Evolutionary conservation across 2,113 vertebrate species (phyloP).

Genomic region (Aleadryas rufinucha): DNA sequence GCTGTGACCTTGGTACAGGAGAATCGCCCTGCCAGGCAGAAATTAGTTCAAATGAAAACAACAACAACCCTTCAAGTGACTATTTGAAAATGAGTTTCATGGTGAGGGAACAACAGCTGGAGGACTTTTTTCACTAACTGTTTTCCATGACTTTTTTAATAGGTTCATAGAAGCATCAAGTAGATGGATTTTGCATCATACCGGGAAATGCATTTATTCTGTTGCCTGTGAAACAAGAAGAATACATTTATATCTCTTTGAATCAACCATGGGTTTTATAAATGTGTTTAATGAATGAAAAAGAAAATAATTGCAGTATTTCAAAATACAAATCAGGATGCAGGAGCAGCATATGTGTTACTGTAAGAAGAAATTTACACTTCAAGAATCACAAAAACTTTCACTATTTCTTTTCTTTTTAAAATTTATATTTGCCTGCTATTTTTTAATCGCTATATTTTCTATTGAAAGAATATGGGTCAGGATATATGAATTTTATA

Average conservation of each 20-base stretch:
- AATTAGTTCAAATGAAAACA: background rate
- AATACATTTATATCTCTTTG: background rate
- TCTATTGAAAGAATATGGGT: background rate
- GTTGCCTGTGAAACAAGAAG: background rate
- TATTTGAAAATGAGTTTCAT: background rate
- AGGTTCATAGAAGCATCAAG: background rate
- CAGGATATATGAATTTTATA: background rate
- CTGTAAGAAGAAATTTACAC: background rate
- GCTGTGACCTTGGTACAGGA: background rate
- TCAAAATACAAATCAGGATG: background rate
- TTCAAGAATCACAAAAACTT: background rate
- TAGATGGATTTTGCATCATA: background rate
- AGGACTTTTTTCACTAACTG: background rate
- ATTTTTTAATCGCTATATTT: background rate
- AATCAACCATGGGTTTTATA: background rate
- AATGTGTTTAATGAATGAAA: background rate
- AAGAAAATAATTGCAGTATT: background rate
- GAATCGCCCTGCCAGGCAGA: fast-evolving
- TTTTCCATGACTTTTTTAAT: background rate
- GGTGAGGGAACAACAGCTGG: background rate
- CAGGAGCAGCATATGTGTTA: background rate
- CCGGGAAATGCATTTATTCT: background rate
- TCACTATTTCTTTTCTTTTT: background rate
- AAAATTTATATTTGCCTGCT: background rate
- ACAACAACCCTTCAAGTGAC: background rate